Conservation (phyloP, 2,113 vertebrate genomes). For the Phodopus roborovskii region DNA sequence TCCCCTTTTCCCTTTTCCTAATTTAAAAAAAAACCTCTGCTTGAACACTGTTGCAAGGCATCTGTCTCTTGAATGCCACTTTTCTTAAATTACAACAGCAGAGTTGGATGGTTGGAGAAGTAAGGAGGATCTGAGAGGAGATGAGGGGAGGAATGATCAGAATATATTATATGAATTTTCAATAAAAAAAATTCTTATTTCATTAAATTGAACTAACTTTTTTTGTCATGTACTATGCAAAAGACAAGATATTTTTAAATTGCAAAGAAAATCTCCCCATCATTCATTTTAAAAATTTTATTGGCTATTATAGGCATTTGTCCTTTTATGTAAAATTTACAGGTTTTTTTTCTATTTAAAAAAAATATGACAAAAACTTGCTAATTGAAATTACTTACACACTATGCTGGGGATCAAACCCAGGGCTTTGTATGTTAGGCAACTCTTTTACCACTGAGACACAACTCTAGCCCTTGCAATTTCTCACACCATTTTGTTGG, state of each 20-base stretch:
- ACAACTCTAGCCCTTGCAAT: background rate
- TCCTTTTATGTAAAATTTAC: slow-evolving; percentile 38
- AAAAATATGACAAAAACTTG: slow-evolving; percentile 14
- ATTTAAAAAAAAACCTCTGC: too few species aligned
- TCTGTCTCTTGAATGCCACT: too few species aligned
- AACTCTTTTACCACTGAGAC: background rate
- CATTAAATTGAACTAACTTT: background rate
- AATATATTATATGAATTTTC: background rate
- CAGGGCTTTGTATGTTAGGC: background rate
- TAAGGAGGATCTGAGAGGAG: background rate
- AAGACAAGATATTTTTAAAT: slow-evolving; percentile 1
- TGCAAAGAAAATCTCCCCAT: background rate
- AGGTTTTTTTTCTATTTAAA: background rate
- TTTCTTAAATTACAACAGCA: too few species aligned
- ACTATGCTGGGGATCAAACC: background rate
- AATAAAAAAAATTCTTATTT: background rate
- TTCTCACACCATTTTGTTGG: background rate
- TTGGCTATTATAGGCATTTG: background rate
- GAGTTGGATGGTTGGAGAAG: background rate
- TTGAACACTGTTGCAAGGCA: too few species aligned
- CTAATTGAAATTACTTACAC: slow-evolving; percentile 5
- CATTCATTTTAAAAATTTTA: slow-evolving; percentile 39
- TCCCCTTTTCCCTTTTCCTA: too few species aligned
- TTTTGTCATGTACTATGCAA: background rate
- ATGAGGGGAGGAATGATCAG: background rate